phyloP scores from a whole-genome alignment of 2,797 vertebrate species.

The Carapus acus region DNA sequence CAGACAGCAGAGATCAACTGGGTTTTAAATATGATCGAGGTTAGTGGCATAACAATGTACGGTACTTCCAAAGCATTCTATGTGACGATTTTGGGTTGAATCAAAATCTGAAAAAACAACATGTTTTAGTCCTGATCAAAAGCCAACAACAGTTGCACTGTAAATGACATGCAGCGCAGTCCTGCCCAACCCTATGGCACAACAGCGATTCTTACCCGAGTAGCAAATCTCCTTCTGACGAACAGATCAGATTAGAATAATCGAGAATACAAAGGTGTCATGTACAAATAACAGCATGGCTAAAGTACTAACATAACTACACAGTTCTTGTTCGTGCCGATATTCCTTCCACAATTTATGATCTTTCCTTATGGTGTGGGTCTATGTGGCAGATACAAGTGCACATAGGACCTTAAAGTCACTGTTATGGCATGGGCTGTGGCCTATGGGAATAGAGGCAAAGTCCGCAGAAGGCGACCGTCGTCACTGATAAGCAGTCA shows the following conservation, averaged over 20 bases:
- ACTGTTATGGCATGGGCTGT: constrained; percentile 2
- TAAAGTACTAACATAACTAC: background rate
- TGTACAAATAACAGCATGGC: background rate
- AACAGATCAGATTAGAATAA: background rate
- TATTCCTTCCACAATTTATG: background rate
- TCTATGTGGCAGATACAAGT: constrained; percentile 5
- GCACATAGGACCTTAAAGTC: constrained; percentile 10
- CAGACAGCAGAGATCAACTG: too few relatives aligned
- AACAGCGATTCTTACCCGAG: background rate
- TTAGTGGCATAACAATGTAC: too few relatives aligned
- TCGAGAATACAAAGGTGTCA: constrained; percentile 6
- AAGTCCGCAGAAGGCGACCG: constrained; percentile 51
- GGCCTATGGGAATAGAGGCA: constrained; percentile 30
- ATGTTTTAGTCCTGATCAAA: too few relatives aligned
- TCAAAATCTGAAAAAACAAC: too few relatives aligned
- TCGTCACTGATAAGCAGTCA: constrained; percentile 48
- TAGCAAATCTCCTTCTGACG: constrained; percentile 4
- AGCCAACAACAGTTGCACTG: too few relatives aligned
- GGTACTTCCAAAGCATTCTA: too few relatives aligned
- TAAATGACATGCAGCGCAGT: too few relatives aligned
- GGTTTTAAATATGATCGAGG: too few relatives aligned
- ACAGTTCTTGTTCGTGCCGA: background rate
- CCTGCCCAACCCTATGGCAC: background rate
- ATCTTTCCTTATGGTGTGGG: background rate
- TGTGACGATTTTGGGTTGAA: too few relatives aligned